Percentiles rank a stretch among this genome's conserved stretches.
phyloP scores from a whole-genome alignment of 2,797 vertebrate species.

The Hemitrygon akajei region DNA sequence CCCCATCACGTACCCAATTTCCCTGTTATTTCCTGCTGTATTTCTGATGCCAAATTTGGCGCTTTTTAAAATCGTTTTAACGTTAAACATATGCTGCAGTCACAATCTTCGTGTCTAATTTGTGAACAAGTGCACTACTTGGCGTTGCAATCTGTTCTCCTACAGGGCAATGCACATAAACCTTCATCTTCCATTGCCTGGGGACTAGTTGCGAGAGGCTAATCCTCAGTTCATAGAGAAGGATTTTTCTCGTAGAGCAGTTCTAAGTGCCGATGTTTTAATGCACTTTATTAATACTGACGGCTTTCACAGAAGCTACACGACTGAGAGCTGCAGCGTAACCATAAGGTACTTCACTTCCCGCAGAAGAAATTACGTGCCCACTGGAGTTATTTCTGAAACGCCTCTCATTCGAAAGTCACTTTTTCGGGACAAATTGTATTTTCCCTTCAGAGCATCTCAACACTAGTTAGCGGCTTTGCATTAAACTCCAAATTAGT shows the following conservation, averaged over 20 bases:
- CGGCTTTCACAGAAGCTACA: background rate
- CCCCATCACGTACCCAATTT: background rate
- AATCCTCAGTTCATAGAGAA: background rate
- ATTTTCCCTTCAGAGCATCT: background rate
- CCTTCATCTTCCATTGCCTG: background rate
- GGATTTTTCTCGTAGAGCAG: background rate
- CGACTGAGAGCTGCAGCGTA: background rate
- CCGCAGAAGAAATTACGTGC: background rate
- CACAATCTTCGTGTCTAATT: background rate
- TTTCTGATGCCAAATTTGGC: background rate
- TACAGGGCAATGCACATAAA: background rate
- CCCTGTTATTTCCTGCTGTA: background rate
- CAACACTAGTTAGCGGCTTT: background rate
- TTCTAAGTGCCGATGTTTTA: background rate
- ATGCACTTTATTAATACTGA: background rate
- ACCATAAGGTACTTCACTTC: background rate
- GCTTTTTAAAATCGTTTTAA: background rate
- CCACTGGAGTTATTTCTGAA: background rate
- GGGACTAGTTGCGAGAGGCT: background rate
- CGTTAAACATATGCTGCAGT: background rate
- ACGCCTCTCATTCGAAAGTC: background rate
- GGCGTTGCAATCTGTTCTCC: background rate
- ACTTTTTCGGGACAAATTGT: background rate
- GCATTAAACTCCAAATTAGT: no score
- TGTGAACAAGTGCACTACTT: background rate